Evolutionary conservation across 2,888 invertebrate genomes (phyloP).

Genomic region (Proisotoma minuta): DNA sequence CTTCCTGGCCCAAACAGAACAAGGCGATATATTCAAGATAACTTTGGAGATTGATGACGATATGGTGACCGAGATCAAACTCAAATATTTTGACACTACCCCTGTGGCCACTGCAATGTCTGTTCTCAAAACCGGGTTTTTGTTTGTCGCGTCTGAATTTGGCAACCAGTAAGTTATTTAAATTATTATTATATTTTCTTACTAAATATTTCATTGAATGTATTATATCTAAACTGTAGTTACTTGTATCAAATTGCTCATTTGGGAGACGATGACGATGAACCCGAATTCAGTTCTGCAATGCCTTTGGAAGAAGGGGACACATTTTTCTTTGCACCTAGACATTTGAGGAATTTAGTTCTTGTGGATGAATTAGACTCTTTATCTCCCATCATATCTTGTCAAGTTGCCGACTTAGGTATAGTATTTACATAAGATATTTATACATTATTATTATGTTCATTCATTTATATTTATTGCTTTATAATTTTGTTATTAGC

Average conservation of each 20-base stretch:
- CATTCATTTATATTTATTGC: neutral
- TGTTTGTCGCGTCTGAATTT: slow-evolving; percentile 98
- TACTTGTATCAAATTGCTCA: slow-evolving; percentile 99
- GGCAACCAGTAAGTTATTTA: slow-evolving; percentile 90
- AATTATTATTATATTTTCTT: slow-evolving; percentile 3
- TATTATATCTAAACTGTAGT: slow-evolving; percentile 60
- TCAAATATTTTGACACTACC: slow-evolving; percentile 99
- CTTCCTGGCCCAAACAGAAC: slow-evolving; percentile 97
- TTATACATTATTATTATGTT: neutral
- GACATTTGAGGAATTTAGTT: slow-evolving; percentile 87
- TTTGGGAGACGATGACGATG: slow-evolving; percentile 97
- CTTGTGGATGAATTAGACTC: slow-evolving; percentile 96
- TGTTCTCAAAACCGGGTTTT: slow-evolving; percentile 95
- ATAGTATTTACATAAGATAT: slow-evolving; percentile 25
- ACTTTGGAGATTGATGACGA: slow-evolving; percentile 96
- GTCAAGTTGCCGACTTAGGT: slow-evolving; percentile 77
- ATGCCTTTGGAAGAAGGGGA: slow-evolving; percentile 98
- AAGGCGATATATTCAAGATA: slow-evolving; percentile 94
- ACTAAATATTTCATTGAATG: slow-evolving; percentile 22
- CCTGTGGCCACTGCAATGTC: slow-evolving; percentile 96
- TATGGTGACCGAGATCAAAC: slow-evolving; percentile 95
- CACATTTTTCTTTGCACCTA: slow-evolving; percentile 96
- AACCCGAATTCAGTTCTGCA: slow-evolving; percentile 96
- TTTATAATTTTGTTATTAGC: slow-evolving; percentile 55
- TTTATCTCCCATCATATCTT: slow-evolving; percentile 80